These are phyloP conservation scores for Agrotis segetum DNA, from an alignment of 2,888 invertebrate genomes.

Conservation along the genomic window DNA sequence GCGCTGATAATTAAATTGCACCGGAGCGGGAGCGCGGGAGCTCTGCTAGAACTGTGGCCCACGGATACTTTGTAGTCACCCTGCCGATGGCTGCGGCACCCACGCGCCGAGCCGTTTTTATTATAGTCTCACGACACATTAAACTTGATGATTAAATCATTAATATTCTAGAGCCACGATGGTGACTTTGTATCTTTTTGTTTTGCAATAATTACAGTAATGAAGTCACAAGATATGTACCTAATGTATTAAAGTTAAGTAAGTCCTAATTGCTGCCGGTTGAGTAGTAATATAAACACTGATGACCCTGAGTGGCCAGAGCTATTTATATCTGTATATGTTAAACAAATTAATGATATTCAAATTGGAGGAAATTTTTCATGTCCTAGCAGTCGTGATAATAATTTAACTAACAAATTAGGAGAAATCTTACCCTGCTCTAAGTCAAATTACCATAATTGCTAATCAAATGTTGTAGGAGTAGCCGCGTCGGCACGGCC, in stretches of 20 bases:
- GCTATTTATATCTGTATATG: constrained; percentile 33
- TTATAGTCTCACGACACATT: constrained; percentile 74
- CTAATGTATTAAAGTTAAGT: no score
- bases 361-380: constrained; percentile 69
- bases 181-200: constrained; percentile 61
- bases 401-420: constrained; percentile 90
- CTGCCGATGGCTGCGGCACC: constrained; percentile 28
- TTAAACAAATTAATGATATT: constrained; percentile 63
- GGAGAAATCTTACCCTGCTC: constrained; percentile 89
- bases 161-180: constrained; percentile 71
- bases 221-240: not conserved
- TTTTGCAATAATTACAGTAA: constrained; percentile 47
- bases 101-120: constrained; percentile 58
- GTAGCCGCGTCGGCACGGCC: constrained; percentile 80
- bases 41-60: constrained; percentile 47
- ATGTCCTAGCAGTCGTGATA: constrained; percentile 80
- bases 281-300: not conserved
- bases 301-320: constrained; percentile 19
- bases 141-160: constrained; percentile 79
- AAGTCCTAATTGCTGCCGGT: not conserved
- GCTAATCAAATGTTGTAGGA: constrained; percentile 90
- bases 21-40: constrained; percentile 72
- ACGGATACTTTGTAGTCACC: constrained; percentile 52
- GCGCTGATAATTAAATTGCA: constrained; percentile 91
- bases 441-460: constrained; percentile 91